Base-by-base conservation (phyloP, 1,140 invertebrate genomes). In the Parasteatoda tepidariorum region DNA sequence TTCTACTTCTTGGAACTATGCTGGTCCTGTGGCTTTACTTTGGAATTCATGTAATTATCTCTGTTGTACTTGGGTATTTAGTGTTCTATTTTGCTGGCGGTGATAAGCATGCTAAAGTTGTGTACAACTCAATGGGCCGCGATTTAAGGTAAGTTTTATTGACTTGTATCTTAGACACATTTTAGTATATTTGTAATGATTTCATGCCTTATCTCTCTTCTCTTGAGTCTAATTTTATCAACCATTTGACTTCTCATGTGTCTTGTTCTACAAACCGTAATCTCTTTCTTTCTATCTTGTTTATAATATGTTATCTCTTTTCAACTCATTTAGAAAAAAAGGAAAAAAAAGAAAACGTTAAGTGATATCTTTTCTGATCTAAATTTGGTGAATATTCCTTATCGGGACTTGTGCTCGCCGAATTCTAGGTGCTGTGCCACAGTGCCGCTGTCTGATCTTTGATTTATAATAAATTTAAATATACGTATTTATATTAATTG, bases 91-190 rank as follows among this genome's bases (percentile, higher is more conserved):
- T 15, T n/a, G 54, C 57, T 26, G 76, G 76, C n/a, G 76, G 76
- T 15, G 41, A 79, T 9, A 48, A 79, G 48, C 31, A 34, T n/a
- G 11, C 24, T 5, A 13, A 15, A 9, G 54, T 68, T n/a, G 26
- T 79, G 62, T 34, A 26, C 11, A 28, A 64, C 4, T 57, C 64
- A 6, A 2, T 79, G 28, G 3, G 22, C 3, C 28, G 76, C 22
- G 76, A 79, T 38, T 22, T 79, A 15, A 68, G 76, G 76, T 79
- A 57, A 79, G 22, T 34, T 30, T 18, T 7, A 48, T 9, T n/a
- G n/a, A 66, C 28, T 66, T 6, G 0, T 6, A 59, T 59, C 55
- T 0, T 59, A 18, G 7, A 7, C 18, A 9, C 18, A 48, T 48
- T 9, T 48, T 48, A 48, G 18, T 9, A 18, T 18, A 7, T 18